These are phyloP conservation scores for Protonemura montana DNA, from an alignment of 2,888 invertebrate species.

Conservation along the genomic window DNA sequence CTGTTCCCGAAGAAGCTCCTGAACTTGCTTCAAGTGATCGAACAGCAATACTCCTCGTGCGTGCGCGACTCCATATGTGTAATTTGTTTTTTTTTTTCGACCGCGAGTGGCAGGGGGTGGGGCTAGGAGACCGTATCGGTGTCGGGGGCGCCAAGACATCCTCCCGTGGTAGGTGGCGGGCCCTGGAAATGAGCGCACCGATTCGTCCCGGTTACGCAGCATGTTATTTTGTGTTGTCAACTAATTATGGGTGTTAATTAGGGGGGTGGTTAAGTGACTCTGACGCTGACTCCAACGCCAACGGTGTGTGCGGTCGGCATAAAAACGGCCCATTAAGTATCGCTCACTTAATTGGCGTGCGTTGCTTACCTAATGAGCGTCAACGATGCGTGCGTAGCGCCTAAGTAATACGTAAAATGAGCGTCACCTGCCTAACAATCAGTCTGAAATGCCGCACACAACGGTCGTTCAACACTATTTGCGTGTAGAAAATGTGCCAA, in stretches of 20 bases:
- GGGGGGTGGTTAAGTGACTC: slow-evolving; percentile 14
- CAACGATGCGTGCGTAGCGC: slow-evolving; percentile 8
- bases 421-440: slow-evolving; percentile 22
- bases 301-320: slow-evolving; percentile 20
- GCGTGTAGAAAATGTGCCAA: not conserved
- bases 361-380: slow-evolving; percentile 17
- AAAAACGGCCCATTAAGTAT: slow-evolving; percentile 16
- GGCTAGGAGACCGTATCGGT: too few species aligned
- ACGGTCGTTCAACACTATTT: not conserved
- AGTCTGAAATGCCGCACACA: slow-evolving; percentile 20
- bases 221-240: slow-evolving; percentile 14
- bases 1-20: too few species aligned
- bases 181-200: not conserved
- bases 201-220: not conserved
- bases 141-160: not conserved
- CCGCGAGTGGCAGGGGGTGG: not conserved
- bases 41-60: too few species aligned
- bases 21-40: too few species aligned
- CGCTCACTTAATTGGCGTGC: slow-evolving; percentile 5
- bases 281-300: not conserved
- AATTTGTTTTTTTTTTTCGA: not conserved
- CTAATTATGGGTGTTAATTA: slow-evolving; percentile 35
- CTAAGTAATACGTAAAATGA: slow-evolving; percentile 18
- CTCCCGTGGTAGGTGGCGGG: not conserved
- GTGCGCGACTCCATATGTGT: not conserved